These are phyloP conservation scores for Rhabdomys dilectus DNA, from an alignment of 2,113 vertebrate species.

Conservation along the genomic window DNA sequence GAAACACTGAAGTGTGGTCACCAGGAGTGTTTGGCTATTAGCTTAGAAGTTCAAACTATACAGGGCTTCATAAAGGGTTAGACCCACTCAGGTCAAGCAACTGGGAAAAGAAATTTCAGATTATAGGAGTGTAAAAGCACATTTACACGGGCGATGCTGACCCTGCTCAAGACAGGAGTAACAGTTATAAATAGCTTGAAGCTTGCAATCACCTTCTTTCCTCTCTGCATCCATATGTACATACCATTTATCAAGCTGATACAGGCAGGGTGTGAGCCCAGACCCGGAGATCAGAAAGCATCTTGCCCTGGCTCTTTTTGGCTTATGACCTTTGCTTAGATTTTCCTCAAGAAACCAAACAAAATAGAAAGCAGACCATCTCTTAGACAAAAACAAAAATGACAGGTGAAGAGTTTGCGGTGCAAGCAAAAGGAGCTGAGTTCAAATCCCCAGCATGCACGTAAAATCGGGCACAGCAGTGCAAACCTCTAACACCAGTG, in stretches of 20 bases:
- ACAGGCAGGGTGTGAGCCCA: not conserved
- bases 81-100: constrained; percentile 32
- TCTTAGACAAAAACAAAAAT: not conserved
- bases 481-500: not conserved
- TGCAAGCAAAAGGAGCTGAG: not conserved
- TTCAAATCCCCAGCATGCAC: not conserved
- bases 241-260: not conserved
- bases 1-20: not conserved
- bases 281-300: accelerated
- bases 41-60: not conserved
- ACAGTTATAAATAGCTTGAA: constrained; percentile 63
- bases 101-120: constrained; percentile 65
- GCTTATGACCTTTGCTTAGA: not conserved
- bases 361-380: not conserved
- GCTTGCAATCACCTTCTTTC: not conserved
- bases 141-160: constrained; percentile 8
- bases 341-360: not conserved
- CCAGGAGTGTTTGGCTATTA: not conserved
- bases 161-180: constrained; percentile 28
- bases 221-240: not conserved
- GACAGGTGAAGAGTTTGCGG: not conserved
- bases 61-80: not conserved
- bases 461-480: not conserved
- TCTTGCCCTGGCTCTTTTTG: not conserved
- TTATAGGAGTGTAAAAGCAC: constrained; percentile 18